Conservation (phyloP, 2,113 vertebrate species). For the Stigmatopora nigra region DNA sequence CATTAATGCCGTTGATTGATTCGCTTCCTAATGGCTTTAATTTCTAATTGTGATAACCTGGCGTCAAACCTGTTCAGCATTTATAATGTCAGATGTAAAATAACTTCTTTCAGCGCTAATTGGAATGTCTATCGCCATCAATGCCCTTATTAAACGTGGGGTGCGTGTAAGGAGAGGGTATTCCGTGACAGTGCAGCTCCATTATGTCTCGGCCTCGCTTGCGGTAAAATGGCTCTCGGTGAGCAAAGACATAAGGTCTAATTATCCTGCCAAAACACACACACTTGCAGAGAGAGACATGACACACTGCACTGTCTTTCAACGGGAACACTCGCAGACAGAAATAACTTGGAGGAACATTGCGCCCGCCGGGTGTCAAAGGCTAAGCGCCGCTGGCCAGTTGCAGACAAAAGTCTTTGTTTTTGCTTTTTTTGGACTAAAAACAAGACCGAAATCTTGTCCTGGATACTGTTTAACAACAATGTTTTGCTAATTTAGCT, state of each 20-base stretch:
- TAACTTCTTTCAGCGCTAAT: no score
- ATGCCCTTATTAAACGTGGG: no score
- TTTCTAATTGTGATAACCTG: no score
- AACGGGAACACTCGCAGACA: constrained; percentile 43
- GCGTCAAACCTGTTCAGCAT: no score
- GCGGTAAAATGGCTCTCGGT: constrained; percentile 56
- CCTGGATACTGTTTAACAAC: no score
- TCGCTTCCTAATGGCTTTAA: no score
- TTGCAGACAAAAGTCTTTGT: constrained; percentile 14
- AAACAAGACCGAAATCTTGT: no score
- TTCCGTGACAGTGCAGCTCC: constrained; percentile 57
- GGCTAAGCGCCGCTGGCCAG: constrained; percentile 29
- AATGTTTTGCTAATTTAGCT: no score
- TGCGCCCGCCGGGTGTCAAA: constrained; percentile 33
- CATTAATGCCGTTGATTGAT: no score
- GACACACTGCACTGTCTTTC: constrained; percentile 39
- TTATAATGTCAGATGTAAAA: no score
- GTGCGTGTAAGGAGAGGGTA: constrained; percentile 30
- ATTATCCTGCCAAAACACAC: constrained; percentile 56
- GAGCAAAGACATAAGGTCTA: constrained; percentile 58
- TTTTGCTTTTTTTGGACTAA: no score
- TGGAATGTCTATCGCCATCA: no score
- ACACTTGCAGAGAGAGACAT: constrained; percentile 13
- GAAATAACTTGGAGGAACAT: constrained; percentile 49
- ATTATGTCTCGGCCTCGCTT: constrained; percentile 56